Evolutionary conservation across 1,140 invertebrate species (phyloP).

Genomic region (Aphis craccivora): DNA sequence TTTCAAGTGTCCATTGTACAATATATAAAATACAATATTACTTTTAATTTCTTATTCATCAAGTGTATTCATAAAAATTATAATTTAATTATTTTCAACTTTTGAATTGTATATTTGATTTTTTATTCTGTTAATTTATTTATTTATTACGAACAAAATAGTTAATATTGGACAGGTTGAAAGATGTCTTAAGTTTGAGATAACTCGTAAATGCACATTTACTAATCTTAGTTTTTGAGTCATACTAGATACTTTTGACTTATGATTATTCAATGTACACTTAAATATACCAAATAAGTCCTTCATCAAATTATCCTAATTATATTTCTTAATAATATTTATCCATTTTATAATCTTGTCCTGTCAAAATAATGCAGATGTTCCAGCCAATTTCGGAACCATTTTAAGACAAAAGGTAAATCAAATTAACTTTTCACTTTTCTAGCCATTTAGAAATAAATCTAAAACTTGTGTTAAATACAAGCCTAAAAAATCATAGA

Average conservation of each 20-base stretch:
- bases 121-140: neutral
- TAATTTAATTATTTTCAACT: neutral
- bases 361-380: conserved; percentile 36
- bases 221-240: neutral
- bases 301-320: neutral
- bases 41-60: neutral
- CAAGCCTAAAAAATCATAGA: conserved; percentile 53
- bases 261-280: neutral
- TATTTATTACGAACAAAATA: neutral
- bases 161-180: neutral
- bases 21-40: neutral
- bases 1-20: neutral
- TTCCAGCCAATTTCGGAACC: conserved; percentile 52
- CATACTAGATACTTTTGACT: neutral
- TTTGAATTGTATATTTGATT: neutral
- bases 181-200: neutral
- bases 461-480: conserved; percentile 21
- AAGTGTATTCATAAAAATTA: neutral
- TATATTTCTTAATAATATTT: neutral
- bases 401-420: conserved; percentile 53
- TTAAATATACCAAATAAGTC: neutral
- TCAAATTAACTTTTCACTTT: conserved; percentile 32
- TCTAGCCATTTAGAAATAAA: conserved; percentile 53
- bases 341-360: conserved; percentile 6
- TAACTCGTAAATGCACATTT: neutral